These are phyloP conservation scores for Psilopogon haemacephalus DNA, from an alignment of 2,113 vertebrate genomes.

Conservation along the genomic window DNA sequence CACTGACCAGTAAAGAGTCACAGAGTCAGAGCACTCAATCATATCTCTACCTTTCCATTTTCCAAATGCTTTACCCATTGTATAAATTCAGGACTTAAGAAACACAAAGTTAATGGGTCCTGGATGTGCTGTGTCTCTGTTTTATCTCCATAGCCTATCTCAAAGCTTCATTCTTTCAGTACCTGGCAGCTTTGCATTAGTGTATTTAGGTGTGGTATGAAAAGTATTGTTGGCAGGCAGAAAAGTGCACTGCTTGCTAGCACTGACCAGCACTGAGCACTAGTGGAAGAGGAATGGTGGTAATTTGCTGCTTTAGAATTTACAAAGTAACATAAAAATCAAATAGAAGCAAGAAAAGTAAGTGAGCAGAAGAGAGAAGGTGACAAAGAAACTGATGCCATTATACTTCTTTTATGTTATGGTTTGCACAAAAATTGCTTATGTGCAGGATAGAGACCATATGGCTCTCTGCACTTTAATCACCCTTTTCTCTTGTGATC, in stretches of 20 bases:
- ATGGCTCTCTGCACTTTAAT: not conserved
- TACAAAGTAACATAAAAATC: not conserved
- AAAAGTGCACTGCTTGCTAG: not conserved
- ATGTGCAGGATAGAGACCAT: not conserved
- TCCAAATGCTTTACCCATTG: not conserved
- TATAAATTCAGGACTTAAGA: not conserved
- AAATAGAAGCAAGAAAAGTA: not conserved
- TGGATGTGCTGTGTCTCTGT: not conserved
- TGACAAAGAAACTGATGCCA: not conserved
- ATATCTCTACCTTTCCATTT: accelerated
- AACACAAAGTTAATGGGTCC: not conserved
- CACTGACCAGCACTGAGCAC: accelerated
- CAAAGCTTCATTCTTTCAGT: not conserved
- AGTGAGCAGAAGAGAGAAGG: not conserved
- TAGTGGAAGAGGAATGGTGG: not conserved
- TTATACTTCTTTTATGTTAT: not conserved
- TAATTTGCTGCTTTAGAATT: not conserved
- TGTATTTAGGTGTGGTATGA: not conserved
- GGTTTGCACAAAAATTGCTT: not conserved
- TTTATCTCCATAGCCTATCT: not conserved
- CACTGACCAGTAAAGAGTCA: not conserved
- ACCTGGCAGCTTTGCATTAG: not conserved
- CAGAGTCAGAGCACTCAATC: not conserved
- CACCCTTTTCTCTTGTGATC: not conserved
- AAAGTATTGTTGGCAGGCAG: not conserved